Evolutionary conservation across 2,113 vertebrate genomes (phyloP).

Genomic region (Galemys pyrenaicus): DNA sequence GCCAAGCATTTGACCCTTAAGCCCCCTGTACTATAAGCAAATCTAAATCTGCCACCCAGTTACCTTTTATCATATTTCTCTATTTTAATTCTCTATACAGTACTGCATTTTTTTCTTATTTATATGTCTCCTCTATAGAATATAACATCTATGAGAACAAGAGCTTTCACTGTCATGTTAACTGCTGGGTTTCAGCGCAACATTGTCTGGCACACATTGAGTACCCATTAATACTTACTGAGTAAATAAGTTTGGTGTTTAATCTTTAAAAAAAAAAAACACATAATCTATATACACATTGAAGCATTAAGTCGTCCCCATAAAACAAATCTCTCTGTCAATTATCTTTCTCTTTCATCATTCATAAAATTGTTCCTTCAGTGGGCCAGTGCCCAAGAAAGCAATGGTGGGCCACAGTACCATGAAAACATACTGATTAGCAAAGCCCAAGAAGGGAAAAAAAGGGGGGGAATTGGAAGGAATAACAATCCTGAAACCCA

Average conservation of each 20-base stretch:
- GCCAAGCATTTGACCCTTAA: not conserved
- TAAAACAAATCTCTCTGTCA: no score
- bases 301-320: no score
- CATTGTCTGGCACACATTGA: not conserved
- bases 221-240: not conserved
- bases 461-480: no score
- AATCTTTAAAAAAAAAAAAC: not conserved
- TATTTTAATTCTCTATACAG: not conserved
- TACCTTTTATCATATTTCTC: no score
- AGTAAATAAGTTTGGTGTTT: not conserved
- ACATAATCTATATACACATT: no score
- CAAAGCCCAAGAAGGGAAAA: not conserved
- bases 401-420: not conserved
- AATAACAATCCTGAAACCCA: not conserved
- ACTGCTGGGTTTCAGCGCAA: not conserved
- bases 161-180: not conserved
- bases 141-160: not conserved
- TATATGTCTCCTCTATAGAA: not conserved
- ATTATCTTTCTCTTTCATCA: not conserved
- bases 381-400: not conserved
- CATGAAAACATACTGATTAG: not conserved
- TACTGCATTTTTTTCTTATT: not conserved
- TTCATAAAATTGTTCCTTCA: not conserved
- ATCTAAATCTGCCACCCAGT: not conserved
- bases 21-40: no score